These are phyloP conservation scores for Semnornis frantzii DNA, from an alignment of 2,113 vertebrate species.

Conservation along the genomic window DNA sequence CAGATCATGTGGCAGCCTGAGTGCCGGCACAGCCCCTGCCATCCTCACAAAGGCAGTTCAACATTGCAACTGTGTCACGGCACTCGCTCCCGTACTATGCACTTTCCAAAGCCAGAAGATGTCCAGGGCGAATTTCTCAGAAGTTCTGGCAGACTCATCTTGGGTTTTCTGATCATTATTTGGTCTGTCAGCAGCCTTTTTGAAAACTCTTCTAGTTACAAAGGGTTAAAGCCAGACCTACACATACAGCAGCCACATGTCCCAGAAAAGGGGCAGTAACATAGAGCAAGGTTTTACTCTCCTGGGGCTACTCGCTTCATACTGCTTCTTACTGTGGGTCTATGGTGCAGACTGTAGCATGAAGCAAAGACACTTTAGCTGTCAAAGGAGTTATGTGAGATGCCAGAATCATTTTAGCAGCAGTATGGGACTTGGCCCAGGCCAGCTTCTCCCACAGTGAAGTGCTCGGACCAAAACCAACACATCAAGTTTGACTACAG, in stretches of 20 bases:
- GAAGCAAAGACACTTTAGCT: background rate
- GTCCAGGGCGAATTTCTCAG: background rate
- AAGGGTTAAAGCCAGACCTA: background rate
- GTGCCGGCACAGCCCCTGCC: background rate
- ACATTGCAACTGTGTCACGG: background rate
- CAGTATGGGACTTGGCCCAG: background rate
- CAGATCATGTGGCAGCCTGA: background rate
- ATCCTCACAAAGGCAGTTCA: rapidly evolving
- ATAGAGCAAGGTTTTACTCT: background rate
- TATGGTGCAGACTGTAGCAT: background rate
- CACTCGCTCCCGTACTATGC: background rate
- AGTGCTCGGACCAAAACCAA: background rate
- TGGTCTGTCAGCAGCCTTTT: background rate
- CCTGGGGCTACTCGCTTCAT: background rate
- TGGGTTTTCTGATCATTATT: background rate
- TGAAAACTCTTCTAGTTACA: background rate
- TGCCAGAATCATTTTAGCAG: background rate
- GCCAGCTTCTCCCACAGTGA: background rate
- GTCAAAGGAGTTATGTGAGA: background rate
- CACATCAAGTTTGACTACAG: background rate
- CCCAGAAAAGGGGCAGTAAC: background rate
- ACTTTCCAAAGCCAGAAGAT: background rate
- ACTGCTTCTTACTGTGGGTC: background rate
- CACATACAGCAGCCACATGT: background rate
- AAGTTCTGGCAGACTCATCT: background rate